These are phyloP conservation scores for Saguinus imperator DNA, from an alignment of 2,113 vertebrate genomes.

Conservation along the genomic window DNA sequence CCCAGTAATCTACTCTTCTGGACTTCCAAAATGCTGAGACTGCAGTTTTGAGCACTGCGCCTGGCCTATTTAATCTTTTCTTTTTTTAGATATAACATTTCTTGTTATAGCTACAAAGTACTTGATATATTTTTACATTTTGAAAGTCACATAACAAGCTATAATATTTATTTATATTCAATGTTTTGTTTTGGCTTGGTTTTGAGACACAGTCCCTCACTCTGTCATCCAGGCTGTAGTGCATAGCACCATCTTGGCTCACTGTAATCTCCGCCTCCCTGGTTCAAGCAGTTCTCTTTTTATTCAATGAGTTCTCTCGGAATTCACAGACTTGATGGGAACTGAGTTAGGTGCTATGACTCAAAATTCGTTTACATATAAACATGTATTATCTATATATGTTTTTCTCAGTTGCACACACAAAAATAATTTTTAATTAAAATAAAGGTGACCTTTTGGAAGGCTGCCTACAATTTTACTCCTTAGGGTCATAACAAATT, in stretches of 20 bases:
- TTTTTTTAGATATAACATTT: conserved; percentile 33
- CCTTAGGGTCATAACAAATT: not conserved
- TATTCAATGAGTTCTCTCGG: not conserved
- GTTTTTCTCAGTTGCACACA: not conserved
- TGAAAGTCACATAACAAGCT: not conserved
- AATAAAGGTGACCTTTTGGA: not conserved
- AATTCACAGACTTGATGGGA: not conserved
- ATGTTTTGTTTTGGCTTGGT: too few relatives aligned
- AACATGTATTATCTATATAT: not conserved
- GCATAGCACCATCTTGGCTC: too few relatives aligned
- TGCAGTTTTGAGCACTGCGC: too few relatives aligned
- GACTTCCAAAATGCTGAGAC: too few relatives aligned
- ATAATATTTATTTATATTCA: not conserved
- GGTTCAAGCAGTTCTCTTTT: too few relatives aligned
- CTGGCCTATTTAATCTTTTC: not conserved
- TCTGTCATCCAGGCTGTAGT: too few relatives aligned
- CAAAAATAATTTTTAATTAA: not conserved
- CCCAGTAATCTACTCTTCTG: too few relatives aligned
- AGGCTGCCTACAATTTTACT: not conserved
- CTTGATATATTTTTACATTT: not conserved
- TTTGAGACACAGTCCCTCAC: too few relatives aligned
- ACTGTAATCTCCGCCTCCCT: too few relatives aligned
- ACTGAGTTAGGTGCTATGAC: not conserved
- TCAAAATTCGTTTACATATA: not conserved
- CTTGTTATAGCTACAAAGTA: not conserved